Base-by-base conservation (phyloP, 2,113 vertebrate species). In the Bombycilla garrulus region DNA sequence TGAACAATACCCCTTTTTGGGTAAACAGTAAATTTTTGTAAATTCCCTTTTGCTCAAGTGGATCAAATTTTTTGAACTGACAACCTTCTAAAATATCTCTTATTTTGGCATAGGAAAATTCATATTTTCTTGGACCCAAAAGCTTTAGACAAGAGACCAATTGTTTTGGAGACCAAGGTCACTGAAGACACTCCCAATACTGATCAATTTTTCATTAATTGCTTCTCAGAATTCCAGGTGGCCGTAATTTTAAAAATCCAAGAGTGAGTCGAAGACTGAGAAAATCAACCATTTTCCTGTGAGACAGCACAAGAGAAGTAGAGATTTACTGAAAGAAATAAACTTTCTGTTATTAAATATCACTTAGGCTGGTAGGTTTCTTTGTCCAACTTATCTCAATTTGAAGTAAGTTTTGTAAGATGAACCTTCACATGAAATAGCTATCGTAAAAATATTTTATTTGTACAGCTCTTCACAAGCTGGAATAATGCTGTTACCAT, bases 391-490 rank as follows among this genome's bases (percentile, higher is more conserved):
- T 79, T 64, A 50, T 69, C 35, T 71, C 28, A 57, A 54, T 81
- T 77, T 70, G 56, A 84, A 62, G 11, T 50, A n/a, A 66, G 51
- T 22, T 72, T 86, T 64, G 5, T 64, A 69, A 72, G 10, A 48
- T 60, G 8, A 82, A 2, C 2, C 3, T 51, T 18, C 48, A 48
- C 3, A 64, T 64, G 24, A 93, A 84, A 56, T 8, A 84, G 4
- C 10, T 58, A 38, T 36, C 0, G 0, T 62, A 81, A 70, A 70
- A 42, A 3, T 0, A n/a, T 16, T 15, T 71, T 66, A 45, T 57
- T 31, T 54, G 8, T 38, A 15, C 16, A 62, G 19, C 25, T 86
- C 28, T 86, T 83, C 64, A 29, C 25, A 50, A 42, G 19, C 7
- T 65, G 24, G 11, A 82, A 31, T 72, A 77, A 51, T 25, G 17